A percentile compares a stretch with the other conserved stretches of the same genome.
Conservation (phyloP, 2,888 invertebrate genomes). For the Acanthopleura granulata region DNA sequence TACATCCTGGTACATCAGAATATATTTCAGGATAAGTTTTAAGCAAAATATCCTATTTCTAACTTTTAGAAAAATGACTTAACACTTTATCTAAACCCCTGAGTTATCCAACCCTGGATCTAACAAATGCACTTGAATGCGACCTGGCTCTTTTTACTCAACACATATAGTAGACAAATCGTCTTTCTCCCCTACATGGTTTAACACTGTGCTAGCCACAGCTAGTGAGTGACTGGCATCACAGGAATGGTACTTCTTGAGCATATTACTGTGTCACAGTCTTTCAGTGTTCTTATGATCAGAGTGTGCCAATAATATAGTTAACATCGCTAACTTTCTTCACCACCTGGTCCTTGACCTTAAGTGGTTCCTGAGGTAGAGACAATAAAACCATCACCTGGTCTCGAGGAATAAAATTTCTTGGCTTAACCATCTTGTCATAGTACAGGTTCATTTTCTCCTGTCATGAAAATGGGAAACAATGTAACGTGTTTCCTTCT, state of each 20-base stretch:
- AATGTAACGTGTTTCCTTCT: neutral
- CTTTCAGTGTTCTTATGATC: slow-evolving; percentile 26
- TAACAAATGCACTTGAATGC: no score
- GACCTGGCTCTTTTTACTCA: no score
- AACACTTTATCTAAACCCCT: no score
- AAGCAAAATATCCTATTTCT: no score
- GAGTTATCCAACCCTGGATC: no score
- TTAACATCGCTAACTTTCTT: slow-evolving; percentile 20
- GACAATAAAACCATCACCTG: slow-evolving; percentile 30
- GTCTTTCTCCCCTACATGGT: neutral
- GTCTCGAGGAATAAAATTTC: slow-evolving; percentile 34
- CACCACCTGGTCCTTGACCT: slow-evolving; percentile 19
- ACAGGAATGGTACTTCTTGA: slow-evolving; percentile 30
- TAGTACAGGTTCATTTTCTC: neutral
- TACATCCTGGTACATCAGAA: no score
- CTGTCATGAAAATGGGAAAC: neutral
- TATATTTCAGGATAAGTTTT: no score
- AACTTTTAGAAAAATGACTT: no score
- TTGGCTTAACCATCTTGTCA: neutral
- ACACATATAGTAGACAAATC: slow-evolving; percentile 1
- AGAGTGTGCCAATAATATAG: slow-evolving; percentile 29
- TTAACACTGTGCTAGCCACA: no score
- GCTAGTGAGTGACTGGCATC: no score
- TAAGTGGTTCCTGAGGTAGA: neutral
- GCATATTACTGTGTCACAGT: slow-evolving; percentile 36